Percentiles rank a stretch among this genome's conserved stretches.
These are phyloP conservation scores for Protonibea diacanthus DNA, from an alignment of 2,797 vertebrate species.

Conservation along the genomic window DNA sequence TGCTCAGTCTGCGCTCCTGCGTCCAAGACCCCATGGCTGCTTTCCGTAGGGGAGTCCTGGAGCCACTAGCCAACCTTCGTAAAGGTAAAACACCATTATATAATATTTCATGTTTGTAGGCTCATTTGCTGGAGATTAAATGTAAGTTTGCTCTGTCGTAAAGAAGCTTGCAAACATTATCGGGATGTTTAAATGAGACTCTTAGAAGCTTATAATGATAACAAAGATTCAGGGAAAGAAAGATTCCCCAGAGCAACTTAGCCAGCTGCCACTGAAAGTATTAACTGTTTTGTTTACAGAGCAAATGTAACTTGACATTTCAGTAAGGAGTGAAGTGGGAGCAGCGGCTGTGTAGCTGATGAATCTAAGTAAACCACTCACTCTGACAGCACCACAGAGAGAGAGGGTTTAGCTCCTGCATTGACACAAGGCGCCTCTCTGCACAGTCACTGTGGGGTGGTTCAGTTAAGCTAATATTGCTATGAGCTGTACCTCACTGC, in stretches of 20 bases:
- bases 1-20: constrained; percentile 97
- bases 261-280: constrained; percentile 1
- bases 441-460: not conserved
- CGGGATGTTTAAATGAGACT: not conserved
- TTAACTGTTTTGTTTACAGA: constrained; percentile 6
- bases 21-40: constrained; percentile 96
- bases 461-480: constrained; percentile 11
- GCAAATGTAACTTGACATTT: constrained; percentile 40
- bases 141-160: not conserved
- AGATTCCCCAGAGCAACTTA: constrained; percentile 3
- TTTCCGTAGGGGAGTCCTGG: constrained; percentile 93
- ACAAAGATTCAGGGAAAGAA: not conserved
- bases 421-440: constrained; percentile 18
- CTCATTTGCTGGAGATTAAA: not conserved
- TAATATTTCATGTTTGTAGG: not conserved
- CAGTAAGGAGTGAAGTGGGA: constrained; percentile 7
- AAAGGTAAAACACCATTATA: constrained; percentile 85
- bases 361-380: constrained; percentile 9
- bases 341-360: constrained; percentile 20
- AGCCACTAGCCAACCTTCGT: constrained; percentile 91
- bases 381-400: constrained; percentile 22
- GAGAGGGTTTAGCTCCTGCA: constrained; percentile 24
- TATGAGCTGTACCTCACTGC: not conserved
- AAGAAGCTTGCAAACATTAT: not conserved
- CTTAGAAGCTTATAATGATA: not conserved